Base-by-base conservation (phyloP, 1,140 invertebrate genomes). In the Zaprionus africanus region DNA sequence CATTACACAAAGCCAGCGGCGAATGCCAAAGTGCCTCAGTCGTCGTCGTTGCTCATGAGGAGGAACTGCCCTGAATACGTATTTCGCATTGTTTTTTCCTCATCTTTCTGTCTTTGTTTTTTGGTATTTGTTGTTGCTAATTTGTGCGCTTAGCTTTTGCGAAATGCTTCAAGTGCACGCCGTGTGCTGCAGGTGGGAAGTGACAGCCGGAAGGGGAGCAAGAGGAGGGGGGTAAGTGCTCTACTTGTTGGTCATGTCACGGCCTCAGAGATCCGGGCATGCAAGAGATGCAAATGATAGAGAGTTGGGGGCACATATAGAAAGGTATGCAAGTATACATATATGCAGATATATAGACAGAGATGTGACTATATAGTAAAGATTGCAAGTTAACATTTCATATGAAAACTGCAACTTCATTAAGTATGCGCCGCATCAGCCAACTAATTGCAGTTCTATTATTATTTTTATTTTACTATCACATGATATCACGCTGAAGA, bases 31-130 rank as follows among this genome's bases (percentile, higher is more conserved):
- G 84, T 84, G 80, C 88, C 78, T 54, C 26, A n/a, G 13, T 56
- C n/a, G 17, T 22, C 36, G 36, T 38, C 46, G 75, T 74, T 78
- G 70, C 19, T 63, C 60, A 72, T 65, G 68, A 76, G 57, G 41
- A 88, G 84, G 81, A 88, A 84, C 84, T 87, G 84, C 84, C 84
- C 84, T 87, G 84, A 87, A 87, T 87, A 87, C 84, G 84, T 81
- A 87, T 87, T 88, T 87, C 84, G 83, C 81, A 87, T 87, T 84
- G 78, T 81, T 46, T 49, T 31, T 13, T 58, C 22, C n/a, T n/a
- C n/a, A n/a, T 31, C 7, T 4, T n/a, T 56, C 26, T 22, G 7
- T 65, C 15, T 41, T 22, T 26, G 28, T 15, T 22, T 7, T 28
- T 41, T 65, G 19, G 15, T 22, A 9, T 41, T 54, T 46, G 5